Evolutionary conservation across 2,888 invertebrate species (phyloP).

Genomic region (Papilio protenor): DNA sequence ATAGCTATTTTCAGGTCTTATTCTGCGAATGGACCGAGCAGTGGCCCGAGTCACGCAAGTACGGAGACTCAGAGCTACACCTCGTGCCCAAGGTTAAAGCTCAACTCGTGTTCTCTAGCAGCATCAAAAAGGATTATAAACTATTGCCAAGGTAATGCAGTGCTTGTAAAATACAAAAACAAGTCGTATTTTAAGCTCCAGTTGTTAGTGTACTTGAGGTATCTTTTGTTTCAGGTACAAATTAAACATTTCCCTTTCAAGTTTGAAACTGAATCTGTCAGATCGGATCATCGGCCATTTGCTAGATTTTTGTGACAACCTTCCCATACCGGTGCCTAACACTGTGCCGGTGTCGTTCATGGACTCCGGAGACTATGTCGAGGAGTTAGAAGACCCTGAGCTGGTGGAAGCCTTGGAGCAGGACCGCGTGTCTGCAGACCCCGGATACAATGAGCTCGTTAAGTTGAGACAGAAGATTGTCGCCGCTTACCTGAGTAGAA

Average conservation of each 20-base stretch:
- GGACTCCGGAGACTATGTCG: conserved; percentile 75
- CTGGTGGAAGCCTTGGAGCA: conserved; percentile 58
- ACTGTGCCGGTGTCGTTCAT: conserved; percentile 77
- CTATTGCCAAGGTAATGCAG: conserved; percentile 85
- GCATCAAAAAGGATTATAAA: conserved; percentile 88
- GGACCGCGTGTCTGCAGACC: conserved; percentile 71
- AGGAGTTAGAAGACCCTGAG: conserved; percentile 66
- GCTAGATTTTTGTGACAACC: conserved; percentile 85
- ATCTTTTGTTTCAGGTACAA: conserved; percentile 86
- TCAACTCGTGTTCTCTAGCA: conserved; percentile 88
- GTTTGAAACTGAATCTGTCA: conserved; percentile 89
- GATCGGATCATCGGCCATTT: conserved; percentile 88
- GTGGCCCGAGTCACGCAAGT: conserved; percentile 89
- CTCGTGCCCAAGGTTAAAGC: conserved; percentile 88
- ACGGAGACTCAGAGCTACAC: conserved; percentile 90
- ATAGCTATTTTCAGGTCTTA: conserved; percentile 66
- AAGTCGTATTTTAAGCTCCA: neutral
- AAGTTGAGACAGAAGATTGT: conserved; percentile 75
- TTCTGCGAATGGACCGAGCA: conserved; percentile 87
- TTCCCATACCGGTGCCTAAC: conserved; percentile 76
- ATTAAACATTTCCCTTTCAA: conserved; percentile 88
- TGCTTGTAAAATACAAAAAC: neutral
- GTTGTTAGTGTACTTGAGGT: neutral
- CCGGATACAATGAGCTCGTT: conserved; percentile 71
- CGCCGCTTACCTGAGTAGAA: conserved; percentile 72